These are phyloP conservation scores for Apostichopus leukothele DNA, from an alignment of 53 echinoderm and acorn worm species.

Conservation along the genomic window DNA sequence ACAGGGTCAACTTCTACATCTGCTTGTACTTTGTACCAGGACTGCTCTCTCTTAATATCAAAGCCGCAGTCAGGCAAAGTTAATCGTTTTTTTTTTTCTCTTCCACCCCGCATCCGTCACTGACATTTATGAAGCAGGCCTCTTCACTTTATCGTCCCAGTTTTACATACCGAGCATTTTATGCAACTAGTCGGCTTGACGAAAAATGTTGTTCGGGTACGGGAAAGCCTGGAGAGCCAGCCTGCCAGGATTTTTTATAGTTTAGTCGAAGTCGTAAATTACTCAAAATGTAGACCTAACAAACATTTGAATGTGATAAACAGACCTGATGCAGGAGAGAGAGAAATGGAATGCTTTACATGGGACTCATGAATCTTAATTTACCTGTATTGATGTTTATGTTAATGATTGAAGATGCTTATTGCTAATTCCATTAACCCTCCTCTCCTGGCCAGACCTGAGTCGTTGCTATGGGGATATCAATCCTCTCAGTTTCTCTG, in stretches of 20 bases:
- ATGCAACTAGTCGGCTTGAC: slow-evolving; percentile 3
- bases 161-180: slow-evolving; percentile 33
- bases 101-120: neutral
- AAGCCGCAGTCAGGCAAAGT: neutral
- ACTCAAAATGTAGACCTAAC: neutral
- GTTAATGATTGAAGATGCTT: too few relatives aligned
- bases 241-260: neutral
- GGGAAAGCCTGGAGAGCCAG: neutral
- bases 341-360: too few relatives aligned
- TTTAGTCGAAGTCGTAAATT: neutral
- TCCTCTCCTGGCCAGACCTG: too few relatives aligned
- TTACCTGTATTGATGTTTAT: too few relatives aligned
- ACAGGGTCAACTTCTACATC: too few relatives aligned
- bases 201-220: neutral
- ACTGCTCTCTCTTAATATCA: too few relatives aligned
- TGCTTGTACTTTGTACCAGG: too few relatives aligned
- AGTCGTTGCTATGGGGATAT: too few relatives aligned
- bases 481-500: too few relatives aligned
- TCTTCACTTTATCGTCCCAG: neutral
- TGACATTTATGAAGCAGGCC: slow-evolving; percentile 27
- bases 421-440: too few relatives aligned
- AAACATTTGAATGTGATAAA: neutral
- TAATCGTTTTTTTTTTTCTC: neutral
- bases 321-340: neutral
- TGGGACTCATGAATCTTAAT: too few relatives aligned